Percentiles rank a stretch among this genome's conserved stretches.
Evolutionary conservation across 2,888 invertebrate genomes (phyloP).

Genomic region (Campoletis raptor): DNA sequence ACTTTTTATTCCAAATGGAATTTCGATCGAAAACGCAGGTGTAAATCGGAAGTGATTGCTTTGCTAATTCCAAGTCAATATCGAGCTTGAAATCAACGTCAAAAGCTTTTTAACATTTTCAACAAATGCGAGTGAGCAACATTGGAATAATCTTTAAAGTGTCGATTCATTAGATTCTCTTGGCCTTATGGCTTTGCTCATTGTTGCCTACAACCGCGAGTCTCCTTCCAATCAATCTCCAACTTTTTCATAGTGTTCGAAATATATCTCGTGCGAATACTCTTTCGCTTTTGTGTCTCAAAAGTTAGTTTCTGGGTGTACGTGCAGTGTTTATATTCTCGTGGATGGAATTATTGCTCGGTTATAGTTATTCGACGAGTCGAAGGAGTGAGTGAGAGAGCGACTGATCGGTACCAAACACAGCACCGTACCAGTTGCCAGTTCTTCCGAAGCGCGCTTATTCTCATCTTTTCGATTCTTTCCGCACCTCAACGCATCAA

Average conservation of each 20-base stretch:
- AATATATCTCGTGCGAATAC: slow-evolving; percentile 6
- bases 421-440: slow-evolving; percentile 75
- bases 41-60: slow-evolving; percentile 17
- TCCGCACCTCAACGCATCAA: neutral
- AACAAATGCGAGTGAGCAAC: neutral
- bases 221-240: slow-evolving; percentile 1
- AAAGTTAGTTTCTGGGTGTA: slow-evolving; percentile 27
- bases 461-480: slow-evolving; percentile 13
- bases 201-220: neutral
- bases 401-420: slow-evolving; percentile 74
- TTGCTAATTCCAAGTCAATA: neutral
- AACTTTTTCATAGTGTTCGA: slow-evolving; percentile 13
- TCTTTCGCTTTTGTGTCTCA: slow-evolving; percentile 27
- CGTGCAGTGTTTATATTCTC: slow-evolving; percentile 19
- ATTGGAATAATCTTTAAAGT: slow-evolving; percentile 22
- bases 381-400: slow-evolving; percentile 72
- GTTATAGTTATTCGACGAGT: slow-evolving; percentile 38
- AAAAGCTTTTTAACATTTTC: neutral
- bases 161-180: slow-evolving; percentile 14
- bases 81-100: neutral
- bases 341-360: slow-evolving; percentile 12
- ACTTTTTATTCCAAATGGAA: neutral
- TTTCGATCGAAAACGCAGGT: slow-evolving; percentile 24
- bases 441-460: slow-evolving; percentile 36
- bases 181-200: neutral